These are phyloP conservation scores for Pipistrellus pygmaeus DNA, from an alignment of 2,797 vertebrate genomes.

Conservation along the genomic window DNA sequence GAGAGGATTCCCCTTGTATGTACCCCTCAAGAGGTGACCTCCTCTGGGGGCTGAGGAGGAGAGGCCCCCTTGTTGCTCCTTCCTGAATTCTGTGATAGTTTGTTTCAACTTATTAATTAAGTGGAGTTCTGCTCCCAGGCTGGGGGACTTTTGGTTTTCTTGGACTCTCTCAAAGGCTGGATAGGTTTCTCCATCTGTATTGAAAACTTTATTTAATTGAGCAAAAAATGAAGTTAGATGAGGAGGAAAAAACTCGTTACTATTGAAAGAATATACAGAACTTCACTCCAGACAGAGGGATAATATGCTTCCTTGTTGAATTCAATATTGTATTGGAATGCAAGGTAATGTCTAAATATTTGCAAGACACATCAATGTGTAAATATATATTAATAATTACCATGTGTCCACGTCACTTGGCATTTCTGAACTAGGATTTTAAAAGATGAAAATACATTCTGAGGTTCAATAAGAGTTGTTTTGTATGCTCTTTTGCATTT, in stretches of 20 bases:
- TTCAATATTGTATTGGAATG: background rate
- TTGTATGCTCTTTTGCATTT: background rate
- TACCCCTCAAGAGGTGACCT: background rate
- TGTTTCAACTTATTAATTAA: slow-evolving; percentile 58
- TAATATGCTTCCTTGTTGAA: slow-evolving; percentile 16
- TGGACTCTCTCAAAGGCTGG: background rate
- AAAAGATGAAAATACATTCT: background rate
- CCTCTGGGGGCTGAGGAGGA: background rate
- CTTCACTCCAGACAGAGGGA: background rate
- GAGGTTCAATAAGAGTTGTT: background rate
- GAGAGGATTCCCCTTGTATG: background rate
- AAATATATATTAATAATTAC: background rate
- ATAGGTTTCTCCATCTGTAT: background rate
- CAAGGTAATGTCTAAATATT: background rate
- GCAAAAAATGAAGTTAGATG: background rate
- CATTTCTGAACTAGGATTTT: slow-evolving; percentile 24
- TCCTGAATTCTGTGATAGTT: background rate
- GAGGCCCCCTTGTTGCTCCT: background rate
- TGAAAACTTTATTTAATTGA: slow-evolving; percentile 4
- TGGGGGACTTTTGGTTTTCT: slow-evolving; percentile 18
- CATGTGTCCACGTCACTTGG: background rate
- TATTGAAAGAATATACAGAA: slow-evolving; percentile 19
- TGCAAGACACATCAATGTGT: background rate
- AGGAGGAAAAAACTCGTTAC: background rate
- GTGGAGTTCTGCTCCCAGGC: background rate